Evolutionary conservation across 2,797 vertebrate species (phyloP).

Genomic region (Psittacula derbiana): DNA sequence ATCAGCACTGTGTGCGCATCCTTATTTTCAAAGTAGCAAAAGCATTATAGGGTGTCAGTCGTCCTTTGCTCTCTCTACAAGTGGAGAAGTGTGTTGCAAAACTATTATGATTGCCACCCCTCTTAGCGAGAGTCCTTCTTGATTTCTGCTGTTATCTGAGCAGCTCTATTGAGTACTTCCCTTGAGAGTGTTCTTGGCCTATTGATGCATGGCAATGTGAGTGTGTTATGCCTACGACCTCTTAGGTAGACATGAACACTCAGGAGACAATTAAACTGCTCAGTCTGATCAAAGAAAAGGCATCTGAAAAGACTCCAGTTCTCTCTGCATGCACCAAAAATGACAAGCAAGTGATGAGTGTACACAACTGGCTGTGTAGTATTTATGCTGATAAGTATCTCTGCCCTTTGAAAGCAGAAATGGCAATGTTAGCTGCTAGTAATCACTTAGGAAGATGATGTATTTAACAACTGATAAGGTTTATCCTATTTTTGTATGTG

Average conservation of each 20-base stretch:
- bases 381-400: neutral
- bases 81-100: neutral
- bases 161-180: neutral
- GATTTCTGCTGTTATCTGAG: neutral
- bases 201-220: rapidly evolving
- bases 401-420: neutral
- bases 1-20: neutral
- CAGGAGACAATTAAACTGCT: neutral
- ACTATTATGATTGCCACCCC: rapidly evolving
- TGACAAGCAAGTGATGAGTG: neutral
- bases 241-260: rapidly evolving
- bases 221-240: rapidly evolving
- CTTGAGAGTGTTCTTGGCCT: neutral
- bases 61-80: neutral
- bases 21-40: rapidly evolving
- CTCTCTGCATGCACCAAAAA: neutral
- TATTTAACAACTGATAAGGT: neutral
- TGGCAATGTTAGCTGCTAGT: neutral
- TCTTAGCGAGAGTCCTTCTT: neutral
- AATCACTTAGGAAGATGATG: neutral
- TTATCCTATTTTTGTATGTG: neutral
- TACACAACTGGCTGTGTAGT: rapidly evolving
- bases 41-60: neutral
- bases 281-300: neutral
- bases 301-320: neutral